Evolutionary conservation across 1,140 invertebrate species (phyloP), one percentile per base, ranked within the genome.

Genomic region (Pentalonia nigronervosa): DNA sequence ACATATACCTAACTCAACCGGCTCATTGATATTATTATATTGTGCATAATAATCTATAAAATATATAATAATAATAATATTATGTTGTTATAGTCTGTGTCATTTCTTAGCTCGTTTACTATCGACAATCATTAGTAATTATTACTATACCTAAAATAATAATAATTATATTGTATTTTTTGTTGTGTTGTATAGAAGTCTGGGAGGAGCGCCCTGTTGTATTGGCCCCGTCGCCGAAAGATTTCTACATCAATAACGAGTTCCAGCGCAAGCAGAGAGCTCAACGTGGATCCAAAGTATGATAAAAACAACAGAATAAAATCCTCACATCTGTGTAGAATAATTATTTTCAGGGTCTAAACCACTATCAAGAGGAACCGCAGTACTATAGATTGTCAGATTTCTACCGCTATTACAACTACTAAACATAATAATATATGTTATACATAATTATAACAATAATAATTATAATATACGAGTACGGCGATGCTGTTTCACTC

Each of bases 311-410:
- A 23, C 14, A 76, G 30, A n/a, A 34, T 53, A 17, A 20, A 41
- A 48, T 91, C 34, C 30, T 91, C 30, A 81, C 45, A 21, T 89
- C 88, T 89, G 76, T 53, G 81, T n/a, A 93, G 48, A 84, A 93
- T 36, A 50, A 93, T 86, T 93, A 93, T 93, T 93, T 93, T 86
- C 91, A 93, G 91, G 91, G 91, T 30, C 25, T 93, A 17, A 93
- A 41, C 48, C 91, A 41, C 41, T 84, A 84, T 25, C 91, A 93
- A 93, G 91, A 93, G 36, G 91, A 93, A n/a, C 89, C 89, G 25
- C 91, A 93, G 50, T 86, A 84, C 34, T 93, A 84, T 84, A 86
- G 91, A 93, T 84, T 93, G 81, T 36, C 91, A 50, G 91, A 93
- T 47, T 93, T 86, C 81, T 93, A 93, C 34, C 91, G 91, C 14